Conservation (phyloP, 2,113 vertebrate species). For the Tragulus kanchil region DNA sequence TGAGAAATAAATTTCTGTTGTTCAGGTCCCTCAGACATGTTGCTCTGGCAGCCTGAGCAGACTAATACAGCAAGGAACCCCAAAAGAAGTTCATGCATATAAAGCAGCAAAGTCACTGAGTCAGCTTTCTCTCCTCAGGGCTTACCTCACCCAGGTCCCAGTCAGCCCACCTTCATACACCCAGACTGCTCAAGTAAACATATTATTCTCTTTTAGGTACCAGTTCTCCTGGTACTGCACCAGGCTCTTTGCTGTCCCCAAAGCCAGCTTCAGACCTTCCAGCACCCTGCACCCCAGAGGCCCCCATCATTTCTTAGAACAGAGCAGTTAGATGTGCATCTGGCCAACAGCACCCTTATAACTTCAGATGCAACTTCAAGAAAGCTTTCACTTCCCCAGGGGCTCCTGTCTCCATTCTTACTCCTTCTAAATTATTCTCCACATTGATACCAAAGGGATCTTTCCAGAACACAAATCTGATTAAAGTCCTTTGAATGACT, state of each 20-base stretch:
- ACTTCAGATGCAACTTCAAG: neutral
- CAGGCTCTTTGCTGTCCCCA: neutral
- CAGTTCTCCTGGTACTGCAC: neutral
- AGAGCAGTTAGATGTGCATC: neutral
- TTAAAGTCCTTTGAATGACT: neutral
- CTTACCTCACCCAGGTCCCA: neutral
- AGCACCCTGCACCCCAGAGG: neutral
- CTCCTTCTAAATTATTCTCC: neutral
- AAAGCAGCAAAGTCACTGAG: neutral
- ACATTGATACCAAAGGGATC: neutral
- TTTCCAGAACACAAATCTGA: conserved; percentile 18
- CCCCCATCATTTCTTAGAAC: neutral
- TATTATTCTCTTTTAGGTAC: neutral
- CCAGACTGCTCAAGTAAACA: neutral
- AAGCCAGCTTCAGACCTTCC: too few relatives aligned
- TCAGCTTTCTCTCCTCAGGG: neutral
- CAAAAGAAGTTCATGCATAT: neutral
- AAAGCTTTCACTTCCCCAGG: neutral
- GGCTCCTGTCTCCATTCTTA: neutral
- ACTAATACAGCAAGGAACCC: neutral
- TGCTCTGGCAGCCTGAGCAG: neutral
- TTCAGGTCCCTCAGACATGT: neutral
- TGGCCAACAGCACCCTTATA: neutral
- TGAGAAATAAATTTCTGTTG: neutral
- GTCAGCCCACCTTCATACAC: neutral